Evolutionary conservation across 2,888 invertebrate genomes (phyloP), one percentile per base, ranked within the genome.

Genomic region (Ophion obscuratus): DNA sequence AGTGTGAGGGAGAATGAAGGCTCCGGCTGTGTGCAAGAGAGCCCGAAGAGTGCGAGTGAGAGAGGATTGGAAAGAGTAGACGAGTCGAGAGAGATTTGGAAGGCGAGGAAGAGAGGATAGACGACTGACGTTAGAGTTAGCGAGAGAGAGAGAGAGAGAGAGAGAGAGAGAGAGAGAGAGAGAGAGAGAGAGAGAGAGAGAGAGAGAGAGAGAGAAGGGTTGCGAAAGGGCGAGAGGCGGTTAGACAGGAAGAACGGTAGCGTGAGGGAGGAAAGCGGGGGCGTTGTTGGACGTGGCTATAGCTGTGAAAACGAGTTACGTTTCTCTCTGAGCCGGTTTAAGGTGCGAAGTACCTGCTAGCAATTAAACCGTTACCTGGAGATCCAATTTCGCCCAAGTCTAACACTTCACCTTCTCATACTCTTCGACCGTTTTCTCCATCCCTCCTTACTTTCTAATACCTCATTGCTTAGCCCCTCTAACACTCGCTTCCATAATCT

Each of bases 301-400:
- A 86, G 62, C 75, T 80, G 53, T 10, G 76, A 77, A 81, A 87
- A 87, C 86, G 85, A 88, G 88, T 84, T 87, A 87, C 77, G 79
- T 83, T 81, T 84, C 78, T 66, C 81, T 79, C 61, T 53, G 14
- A 77, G 44, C 71, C 61, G 57, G 81, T 67, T 81, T 67, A 84
- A 87, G 83, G 86, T 85, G 85, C 81, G 71, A 85, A 87, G 86
- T 85, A 85, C 85, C 86, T 88, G 85, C 87, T 87, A 86, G 89
- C 87, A 89, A 89, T 89, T 90, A 88, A 88, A 87, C 87, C 88
- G 84, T 88, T 90, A 90, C 87, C 88, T 87, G 87, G 87, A 88
- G 86, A 89, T 90, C 88, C 88, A 89, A 90, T 90, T 90, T 89
- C 83, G 47, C 83, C 67, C 67, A 79, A 86, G 74, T 81, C 83